Evolutionary conservation across 2,113 vertebrate genomes (phyloP).

Genomic region (Spilogale gracilis): DNA sequence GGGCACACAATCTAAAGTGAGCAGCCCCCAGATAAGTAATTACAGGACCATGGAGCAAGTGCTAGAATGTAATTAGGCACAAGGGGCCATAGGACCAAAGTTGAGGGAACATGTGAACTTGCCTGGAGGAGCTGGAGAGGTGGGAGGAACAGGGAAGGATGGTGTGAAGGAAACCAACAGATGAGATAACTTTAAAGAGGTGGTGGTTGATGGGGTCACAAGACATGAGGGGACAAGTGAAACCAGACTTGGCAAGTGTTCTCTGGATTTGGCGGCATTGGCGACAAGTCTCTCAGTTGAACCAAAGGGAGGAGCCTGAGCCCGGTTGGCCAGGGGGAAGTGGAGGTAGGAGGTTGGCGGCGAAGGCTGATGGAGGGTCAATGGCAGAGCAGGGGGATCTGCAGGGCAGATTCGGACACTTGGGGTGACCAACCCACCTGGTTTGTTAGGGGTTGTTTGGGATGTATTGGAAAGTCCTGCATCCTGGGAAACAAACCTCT

Average conservation of each 20-base stretch:
- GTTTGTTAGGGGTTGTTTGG: neutral
- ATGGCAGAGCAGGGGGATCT: neutral
- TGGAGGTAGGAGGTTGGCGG: neutral
- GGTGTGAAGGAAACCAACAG: neutral
- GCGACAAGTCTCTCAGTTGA: neutral
- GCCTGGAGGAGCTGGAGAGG: neutral
- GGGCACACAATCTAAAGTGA: neutral
- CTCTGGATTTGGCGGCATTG: neutral
- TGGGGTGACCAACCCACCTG: rapidly evolving
- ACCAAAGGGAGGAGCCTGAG: neutral
- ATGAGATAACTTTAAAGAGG: neutral
- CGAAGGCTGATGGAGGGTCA: neutral
- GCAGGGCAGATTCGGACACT: neutral
- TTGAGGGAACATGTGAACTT: neutral
- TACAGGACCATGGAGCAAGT: neutral
- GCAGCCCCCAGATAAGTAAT: neutral
- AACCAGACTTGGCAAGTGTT: neutral
- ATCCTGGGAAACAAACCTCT: neutral
- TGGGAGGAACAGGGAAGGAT: neutral
- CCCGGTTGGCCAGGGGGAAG: no score
- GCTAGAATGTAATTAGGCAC: neutral
- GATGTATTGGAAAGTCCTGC: neutral
- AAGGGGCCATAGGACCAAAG: neutral
- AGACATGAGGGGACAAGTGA: neutral
- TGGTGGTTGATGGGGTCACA: neutral